Evolutionary conservation across 2,797 vertebrate genomes (phyloP).

Genomic region (Pangasius larnaudii): DNA sequence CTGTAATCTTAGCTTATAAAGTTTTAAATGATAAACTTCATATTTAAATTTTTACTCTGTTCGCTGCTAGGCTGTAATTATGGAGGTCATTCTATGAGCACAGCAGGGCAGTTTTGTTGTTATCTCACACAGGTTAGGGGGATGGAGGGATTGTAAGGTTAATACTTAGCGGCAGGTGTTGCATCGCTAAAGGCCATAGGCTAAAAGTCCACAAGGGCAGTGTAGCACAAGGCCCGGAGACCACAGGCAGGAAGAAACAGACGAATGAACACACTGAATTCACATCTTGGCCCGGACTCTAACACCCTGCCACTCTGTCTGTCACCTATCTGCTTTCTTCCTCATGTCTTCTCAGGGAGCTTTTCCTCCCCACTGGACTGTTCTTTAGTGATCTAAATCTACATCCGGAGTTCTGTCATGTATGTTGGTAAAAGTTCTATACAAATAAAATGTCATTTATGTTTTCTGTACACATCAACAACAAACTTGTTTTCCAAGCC

Average conservation of each 20-base stretch:
- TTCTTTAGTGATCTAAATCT: not conserved
- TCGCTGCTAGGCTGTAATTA: not conserved
- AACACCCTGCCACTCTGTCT: not conserved
- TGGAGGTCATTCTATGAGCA: not conserved
- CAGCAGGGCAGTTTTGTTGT: not conserved
- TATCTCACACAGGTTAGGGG: not conserved
- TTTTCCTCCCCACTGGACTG: not conserved
- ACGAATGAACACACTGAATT: not conserved
- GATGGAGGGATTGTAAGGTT: not conserved
- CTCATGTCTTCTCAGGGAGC: not conserved
- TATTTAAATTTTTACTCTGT: not conserved
- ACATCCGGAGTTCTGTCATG: not conserved
- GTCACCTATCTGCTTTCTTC: not conserved
- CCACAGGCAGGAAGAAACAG: not conserved
- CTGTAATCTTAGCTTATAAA: not conserved
- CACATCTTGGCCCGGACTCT: not conserved
- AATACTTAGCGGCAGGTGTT: slow-evolving; percentile 25
- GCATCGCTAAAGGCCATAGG: slow-evolving; percentile 4
- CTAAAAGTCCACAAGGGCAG: slow-evolving; percentile 11
- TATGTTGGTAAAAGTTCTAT: not conserved
- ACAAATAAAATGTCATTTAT: not conserved
- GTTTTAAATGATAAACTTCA: not conserved
- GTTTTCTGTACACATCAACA: not conserved
- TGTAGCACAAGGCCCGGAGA: not conserved
- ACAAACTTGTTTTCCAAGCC: not conserved